Conservation (phyloP, 2,888 invertebrate species). For the Amiota minor region DNA sequence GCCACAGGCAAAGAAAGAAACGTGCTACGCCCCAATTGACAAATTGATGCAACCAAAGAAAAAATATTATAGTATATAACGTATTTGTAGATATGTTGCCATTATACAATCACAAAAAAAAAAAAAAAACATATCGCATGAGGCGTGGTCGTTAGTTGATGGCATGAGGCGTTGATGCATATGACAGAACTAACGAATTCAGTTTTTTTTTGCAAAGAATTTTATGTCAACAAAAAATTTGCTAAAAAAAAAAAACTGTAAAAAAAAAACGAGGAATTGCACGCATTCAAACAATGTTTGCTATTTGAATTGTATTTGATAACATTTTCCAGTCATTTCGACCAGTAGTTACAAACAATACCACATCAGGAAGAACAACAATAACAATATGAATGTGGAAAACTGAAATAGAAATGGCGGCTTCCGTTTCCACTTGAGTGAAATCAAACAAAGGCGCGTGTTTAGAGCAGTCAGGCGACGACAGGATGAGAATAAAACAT, state of each 20-base stretch:
- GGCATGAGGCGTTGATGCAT: conserved; percentile 60
- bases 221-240: neutral
- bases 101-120: too few species aligned
- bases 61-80: too few species aligned
- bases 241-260: neutral
- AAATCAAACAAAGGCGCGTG: conserved; percentile 59
- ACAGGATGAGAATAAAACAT: neutral
- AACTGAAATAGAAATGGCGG: conserved; percentile 20
- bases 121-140: neutral
- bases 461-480: conserved; percentile 29
- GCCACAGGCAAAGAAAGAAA: conserved; percentile 48
- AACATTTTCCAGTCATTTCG: conserved; percentile 4
- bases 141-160: conserved; percentile 49
- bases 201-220: conserved; percentile 34
- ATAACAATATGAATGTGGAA: neutral
- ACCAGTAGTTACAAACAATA: neutral
- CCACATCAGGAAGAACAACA: neutral
- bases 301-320: conserved; percentile 9
- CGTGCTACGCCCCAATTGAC: conserved; percentile 58
- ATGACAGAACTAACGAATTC: conserved; percentile 57
- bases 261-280: neutral
- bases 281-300: neutral
- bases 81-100: too few species aligned
- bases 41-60: conserved; percentile 46
- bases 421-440: conserved; percentile 55